Percentiles rank a stretch among this genome's conserved stretches.
phyloP scores from a whole-genome alignment of 1,140 invertebrate species.

The Cydia strobilella region DNA sequence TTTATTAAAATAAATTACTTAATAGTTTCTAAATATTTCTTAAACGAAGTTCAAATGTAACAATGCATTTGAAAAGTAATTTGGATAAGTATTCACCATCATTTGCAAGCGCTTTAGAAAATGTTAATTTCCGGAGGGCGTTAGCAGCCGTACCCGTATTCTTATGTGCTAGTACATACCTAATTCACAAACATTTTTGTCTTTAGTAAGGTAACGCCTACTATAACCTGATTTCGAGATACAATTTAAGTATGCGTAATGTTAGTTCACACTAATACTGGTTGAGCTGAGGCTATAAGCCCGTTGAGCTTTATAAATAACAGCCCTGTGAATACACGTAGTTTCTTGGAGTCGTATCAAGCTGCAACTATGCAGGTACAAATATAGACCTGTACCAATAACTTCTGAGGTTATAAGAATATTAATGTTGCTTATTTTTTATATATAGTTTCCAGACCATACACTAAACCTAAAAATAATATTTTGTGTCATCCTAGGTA shows the following conservation, averaged over 20 bases:
- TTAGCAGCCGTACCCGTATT: conserved; percentile 28
- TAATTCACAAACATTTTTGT: background rate
- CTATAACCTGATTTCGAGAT: background rate
- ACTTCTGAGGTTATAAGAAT: no score
- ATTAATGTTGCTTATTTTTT: no score
- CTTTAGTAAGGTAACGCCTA: background rate
- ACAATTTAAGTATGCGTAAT: background rate
- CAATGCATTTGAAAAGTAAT: conserved; percentile 48
- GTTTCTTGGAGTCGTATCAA: no score
- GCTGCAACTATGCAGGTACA: no score
- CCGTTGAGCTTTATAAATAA: background rate
- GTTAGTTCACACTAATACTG: background rate
- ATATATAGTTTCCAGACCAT: no score
- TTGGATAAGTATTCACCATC: conserved; percentile 49
- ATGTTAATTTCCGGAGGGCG: conserved; percentile 56
- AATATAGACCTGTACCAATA: no score
- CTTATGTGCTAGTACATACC: background rate
- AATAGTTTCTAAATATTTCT: background rate
- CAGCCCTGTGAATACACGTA: background rate
- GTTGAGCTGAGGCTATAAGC: background rate
- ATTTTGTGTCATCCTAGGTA: no score
- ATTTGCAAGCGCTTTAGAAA: conserved; percentile 54
- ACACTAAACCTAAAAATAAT: no score
- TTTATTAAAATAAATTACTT: no score
- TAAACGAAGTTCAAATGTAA: no score